These are phyloP conservation scores for Turritopsis dohrnii DNA, from an alignment of 30 jellyfish, hydroid and myxozoan species.

Conservation along the genomic window DNA sequence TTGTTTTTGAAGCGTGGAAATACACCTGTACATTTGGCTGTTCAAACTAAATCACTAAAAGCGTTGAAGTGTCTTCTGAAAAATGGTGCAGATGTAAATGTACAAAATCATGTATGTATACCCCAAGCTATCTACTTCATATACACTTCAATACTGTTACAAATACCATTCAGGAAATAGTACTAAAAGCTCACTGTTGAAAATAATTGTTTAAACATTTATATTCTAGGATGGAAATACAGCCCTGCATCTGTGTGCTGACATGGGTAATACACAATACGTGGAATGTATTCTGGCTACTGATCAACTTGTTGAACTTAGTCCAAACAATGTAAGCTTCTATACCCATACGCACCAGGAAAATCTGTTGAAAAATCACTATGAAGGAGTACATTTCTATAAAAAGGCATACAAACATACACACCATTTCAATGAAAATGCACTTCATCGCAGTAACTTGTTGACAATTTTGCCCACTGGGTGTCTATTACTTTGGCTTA, in stretches of 20 bases:
- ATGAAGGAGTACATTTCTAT: no score
- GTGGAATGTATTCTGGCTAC: conserved; percentile 45
- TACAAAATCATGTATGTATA: conserved; percentile 77
- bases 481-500: no score
- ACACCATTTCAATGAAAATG: no score
- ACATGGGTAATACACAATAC: conserved; percentile 47
- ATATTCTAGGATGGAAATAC: conserved; percentile 68
- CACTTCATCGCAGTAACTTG: no score
- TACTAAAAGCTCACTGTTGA: background rate
- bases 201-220: background rate
- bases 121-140: no score
- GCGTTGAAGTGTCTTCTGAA: conserved; percentile 49
- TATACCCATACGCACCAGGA: no score
- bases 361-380: background rate
- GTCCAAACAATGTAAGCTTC: conserved; percentile 72
- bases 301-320: conserved; percentile 71
- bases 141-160: background rate
- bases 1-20: conserved; percentile 60
- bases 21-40: conserved; percentile 73
- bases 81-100: conserved; percentile 59
- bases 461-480: no score
- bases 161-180: background rate
- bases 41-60: conserved; percentile 45
- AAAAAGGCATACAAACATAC: no score
- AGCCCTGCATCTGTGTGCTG: conserved; percentile 72